Percentiles rank a stretch among this genome's conserved stretches.
Evolutionary conservation across 2,797 vertebrate genomes (phyloP).

Genomic region (Scleropages formosus): DNA sequence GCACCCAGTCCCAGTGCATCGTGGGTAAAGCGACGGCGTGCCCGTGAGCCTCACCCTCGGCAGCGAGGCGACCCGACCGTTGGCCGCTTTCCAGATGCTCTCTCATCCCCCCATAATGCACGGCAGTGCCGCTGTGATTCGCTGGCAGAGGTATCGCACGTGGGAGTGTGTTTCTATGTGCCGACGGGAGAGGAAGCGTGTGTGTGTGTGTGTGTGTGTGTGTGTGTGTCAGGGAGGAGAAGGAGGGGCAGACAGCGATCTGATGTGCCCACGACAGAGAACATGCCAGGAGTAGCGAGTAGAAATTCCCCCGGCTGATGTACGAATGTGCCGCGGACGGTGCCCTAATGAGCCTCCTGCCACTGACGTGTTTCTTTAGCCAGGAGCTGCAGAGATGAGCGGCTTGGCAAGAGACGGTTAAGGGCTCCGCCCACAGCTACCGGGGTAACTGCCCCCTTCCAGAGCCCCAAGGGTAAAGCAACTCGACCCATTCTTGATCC

Average conservation of each 20-base stretch:
- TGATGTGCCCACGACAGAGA: conserved; percentile 16
- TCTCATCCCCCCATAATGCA: neutral
- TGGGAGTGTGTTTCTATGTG: neutral
- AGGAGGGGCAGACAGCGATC: conserved; percentile 33
- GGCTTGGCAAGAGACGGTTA: neutral
- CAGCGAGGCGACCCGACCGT: no score
- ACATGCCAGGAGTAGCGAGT: conserved; percentile 21
- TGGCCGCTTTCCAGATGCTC: no score
- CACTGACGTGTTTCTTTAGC: neutral
- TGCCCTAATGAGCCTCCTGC: neutral
- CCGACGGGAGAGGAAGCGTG: neutral
- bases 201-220: neutral
- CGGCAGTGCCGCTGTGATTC: neutral
- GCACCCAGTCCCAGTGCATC: neutral
- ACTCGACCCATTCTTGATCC: no score
- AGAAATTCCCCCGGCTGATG: neutral
- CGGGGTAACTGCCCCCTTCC: neutral
- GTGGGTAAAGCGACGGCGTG: neutral
- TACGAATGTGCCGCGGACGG: neutral
- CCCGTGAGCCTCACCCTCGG: no score
- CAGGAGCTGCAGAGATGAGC: neutral
- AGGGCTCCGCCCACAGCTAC: neutral
- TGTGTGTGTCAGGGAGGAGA: neutral
- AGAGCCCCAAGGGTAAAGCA: no score
- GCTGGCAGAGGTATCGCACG: no score